phyloP scores from a whole-genome alignment of 2,113 vertebrate genomes.

The Melanerpes aurifrons region DNA sequence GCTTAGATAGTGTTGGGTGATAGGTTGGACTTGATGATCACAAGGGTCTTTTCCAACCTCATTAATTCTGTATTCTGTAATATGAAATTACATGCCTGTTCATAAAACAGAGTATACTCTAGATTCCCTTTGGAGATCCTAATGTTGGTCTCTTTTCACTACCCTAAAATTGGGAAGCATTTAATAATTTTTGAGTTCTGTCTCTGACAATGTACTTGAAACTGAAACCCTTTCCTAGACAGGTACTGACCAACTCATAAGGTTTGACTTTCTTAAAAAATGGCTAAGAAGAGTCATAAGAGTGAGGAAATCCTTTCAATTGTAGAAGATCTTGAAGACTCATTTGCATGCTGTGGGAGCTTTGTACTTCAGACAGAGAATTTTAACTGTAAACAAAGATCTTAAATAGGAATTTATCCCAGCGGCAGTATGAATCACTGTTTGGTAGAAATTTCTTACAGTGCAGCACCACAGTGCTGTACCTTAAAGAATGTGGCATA shows the following conservation, averaged over 20 bases:
- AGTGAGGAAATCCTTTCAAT: neutral
- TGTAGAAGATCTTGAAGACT: neutral
- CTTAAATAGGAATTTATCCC: neutral
- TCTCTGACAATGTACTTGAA: neutral
- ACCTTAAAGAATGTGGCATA: slow-evolving; percentile 28
- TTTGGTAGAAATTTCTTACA: slow-evolving; percentile 29
- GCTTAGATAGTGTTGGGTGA: no score
- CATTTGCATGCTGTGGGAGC: neutral
- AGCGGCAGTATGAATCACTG: slow-evolving; percentile 20
- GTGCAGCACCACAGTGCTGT: slow-evolving; percentile 13
- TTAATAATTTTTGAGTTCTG: neutral
- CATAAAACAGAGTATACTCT: neutral
- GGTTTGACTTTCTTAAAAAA: neutral
- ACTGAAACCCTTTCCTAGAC: neutral
- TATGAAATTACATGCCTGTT: neutral
- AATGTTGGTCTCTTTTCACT: neutral
- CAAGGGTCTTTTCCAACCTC: no score
- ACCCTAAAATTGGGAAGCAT: neutral
- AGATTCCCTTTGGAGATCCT: neutral
- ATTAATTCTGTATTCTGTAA: neutral
- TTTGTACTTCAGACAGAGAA: neutral
- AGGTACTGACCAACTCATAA: neutral
- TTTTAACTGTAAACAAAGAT: neutral
- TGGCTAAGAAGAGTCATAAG: neutral
- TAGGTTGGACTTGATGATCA: no score